Evolutionary conservation across 2,113 vertebrate species (phyloP).

Genomic region (Grallaria varia): DNA sequence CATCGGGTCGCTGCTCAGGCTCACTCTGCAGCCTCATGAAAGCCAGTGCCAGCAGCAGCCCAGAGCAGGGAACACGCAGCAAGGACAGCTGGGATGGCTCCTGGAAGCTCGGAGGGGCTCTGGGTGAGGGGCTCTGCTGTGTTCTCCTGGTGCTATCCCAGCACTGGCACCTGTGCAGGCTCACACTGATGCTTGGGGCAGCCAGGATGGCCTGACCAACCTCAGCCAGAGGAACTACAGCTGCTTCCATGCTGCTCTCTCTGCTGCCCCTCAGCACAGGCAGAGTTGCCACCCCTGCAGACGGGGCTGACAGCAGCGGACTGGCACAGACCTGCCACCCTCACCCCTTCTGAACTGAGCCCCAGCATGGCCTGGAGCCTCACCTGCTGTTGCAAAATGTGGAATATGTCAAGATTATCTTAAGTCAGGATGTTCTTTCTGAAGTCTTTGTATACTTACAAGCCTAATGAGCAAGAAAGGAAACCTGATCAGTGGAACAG

Average conservation of each 20-base stretch:
- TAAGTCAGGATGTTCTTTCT: neutral
- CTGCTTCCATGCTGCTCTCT: neutral
- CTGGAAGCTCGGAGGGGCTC: neutral
- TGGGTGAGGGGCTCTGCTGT: neutral
- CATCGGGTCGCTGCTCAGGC: neutral
- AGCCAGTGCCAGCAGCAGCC: neutral
- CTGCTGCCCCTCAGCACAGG: neutral
- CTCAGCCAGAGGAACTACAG: fast-evolving
- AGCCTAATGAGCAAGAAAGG: neutral
- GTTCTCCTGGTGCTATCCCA: neutral
- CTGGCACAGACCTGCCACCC: fast-evolving
- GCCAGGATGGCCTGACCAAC: too few relatives aligned
- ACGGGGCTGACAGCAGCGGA: fast-evolving
- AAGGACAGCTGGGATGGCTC: neutral
- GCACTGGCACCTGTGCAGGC: neutral
- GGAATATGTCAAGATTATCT: neutral
- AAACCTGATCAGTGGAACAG: neutral
- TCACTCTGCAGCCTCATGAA: neutral
- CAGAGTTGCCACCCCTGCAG: neutral
- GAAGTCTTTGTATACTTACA: neutral
- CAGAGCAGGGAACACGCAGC: fast-evolving
- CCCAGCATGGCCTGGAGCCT: neutral
- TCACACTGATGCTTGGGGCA: neutral
- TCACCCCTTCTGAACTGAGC: neutral
- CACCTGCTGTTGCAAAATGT: neutral